Conservation (phyloP, 2,888 invertebrate species). For the Pantelozetes paolii region DNA sequence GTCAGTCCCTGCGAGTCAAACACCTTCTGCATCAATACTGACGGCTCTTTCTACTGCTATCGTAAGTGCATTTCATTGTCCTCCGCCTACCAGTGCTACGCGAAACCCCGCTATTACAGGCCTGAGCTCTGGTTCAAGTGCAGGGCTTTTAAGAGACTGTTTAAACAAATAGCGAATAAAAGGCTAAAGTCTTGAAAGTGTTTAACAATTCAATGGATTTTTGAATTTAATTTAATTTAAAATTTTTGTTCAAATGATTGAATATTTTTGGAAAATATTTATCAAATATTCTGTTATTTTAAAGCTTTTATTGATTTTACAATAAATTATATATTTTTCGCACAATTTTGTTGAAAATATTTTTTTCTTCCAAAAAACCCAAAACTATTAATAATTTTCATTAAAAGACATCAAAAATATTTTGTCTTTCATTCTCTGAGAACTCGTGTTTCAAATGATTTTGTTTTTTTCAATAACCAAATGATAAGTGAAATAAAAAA, state of each 20-base stretch:
- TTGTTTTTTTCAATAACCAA: too few species aligned
- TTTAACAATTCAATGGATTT: neutral
- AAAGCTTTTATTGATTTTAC: neutral
- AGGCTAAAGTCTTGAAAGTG: neutral
- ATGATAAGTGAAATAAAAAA: too few species aligned
- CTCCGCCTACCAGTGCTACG: neutral
- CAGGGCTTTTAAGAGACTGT: neutral
- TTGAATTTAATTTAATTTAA: neutral
- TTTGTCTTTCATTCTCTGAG: too few species aligned
- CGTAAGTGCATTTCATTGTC: conserved; percentile 51
- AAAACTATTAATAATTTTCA: too few species aligned
- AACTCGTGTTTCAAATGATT: too few species aligned
- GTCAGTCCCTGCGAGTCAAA: conserved; percentile 59
- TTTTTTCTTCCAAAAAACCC: too few species aligned
- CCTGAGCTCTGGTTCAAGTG: neutral
- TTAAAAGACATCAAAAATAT: neutral
- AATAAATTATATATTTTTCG: neutral
- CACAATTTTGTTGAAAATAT: too few species aligned
- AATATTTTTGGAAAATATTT: too few species aligned
- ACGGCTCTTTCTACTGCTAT: conserved; percentile 74
- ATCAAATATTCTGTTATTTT: neutral
- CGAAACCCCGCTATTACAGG: neutral
- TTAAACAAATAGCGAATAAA: neutral
- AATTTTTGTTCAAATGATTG: neutral
- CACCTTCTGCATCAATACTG: conserved; percentile 82